Conservation (phyloP, 2,113 vertebrate species). For the Pipa parva region DNA sequence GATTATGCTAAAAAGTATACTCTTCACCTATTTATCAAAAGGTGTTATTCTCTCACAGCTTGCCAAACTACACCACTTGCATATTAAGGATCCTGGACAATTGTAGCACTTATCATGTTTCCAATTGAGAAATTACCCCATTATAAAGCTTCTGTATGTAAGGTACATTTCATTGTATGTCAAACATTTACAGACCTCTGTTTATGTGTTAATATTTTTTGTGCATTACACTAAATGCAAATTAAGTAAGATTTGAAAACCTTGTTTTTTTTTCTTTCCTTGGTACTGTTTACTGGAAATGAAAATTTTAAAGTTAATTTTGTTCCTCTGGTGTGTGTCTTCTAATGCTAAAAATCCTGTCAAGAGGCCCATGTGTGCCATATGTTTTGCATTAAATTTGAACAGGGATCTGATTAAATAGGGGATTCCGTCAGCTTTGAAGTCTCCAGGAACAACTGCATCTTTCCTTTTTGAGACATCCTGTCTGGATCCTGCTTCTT, state of each 20-base stretch:
- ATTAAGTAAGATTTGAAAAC: not conserved
- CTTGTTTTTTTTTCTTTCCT: not conserved
- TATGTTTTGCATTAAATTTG: constrained; percentile 18
- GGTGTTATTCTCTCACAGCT: too few relatives aligned
- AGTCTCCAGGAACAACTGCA: constrained; percentile 1
- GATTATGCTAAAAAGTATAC: too few relatives aligned
- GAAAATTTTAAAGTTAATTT: not conserved
- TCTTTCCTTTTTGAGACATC: constrained; percentile 21
- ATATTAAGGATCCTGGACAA: too few relatives aligned
- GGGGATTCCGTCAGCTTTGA: constrained; percentile 16
- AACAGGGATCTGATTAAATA: constrained; percentile 9
- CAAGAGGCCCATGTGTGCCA: constrained; percentile 15
- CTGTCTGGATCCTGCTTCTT: constrained; percentile 10
- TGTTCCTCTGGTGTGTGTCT: constrained; percentile 3
- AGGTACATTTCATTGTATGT: too few relatives aligned
- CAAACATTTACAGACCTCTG: not conserved
- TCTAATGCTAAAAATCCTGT: constrained; percentile 6
- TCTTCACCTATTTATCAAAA: too few relatives aligned
- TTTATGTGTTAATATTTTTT: not conserved
- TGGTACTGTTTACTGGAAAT: not conserved
- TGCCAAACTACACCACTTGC: too few relatives aligned
- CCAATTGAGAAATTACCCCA: too few relatives aligned
- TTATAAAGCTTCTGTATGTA: too few relatives aligned
- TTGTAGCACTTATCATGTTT: too few relatives aligned
- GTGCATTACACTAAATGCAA: not conserved